A percentile compares a stretch with the other conserved stretches of the same genome.
Evolutionary conservation across 2,113 vertebrate species (phyloP).

Genomic region (pig (Sus scrofa)): DNA sequence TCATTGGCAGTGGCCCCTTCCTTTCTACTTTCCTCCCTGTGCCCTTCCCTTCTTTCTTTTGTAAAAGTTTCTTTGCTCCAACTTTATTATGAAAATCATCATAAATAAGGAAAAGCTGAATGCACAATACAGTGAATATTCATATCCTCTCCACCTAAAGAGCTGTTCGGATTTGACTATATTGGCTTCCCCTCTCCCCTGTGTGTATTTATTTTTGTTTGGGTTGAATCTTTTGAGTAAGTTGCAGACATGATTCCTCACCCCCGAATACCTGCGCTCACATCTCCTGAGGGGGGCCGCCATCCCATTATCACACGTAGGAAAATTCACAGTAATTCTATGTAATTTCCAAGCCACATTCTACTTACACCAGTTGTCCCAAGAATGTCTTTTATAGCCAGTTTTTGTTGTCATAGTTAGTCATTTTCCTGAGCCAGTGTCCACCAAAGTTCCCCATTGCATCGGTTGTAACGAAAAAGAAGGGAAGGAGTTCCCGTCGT

Average conservation of each 20-base stretch:
- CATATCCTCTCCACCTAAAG: neutral
- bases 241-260: neutral
- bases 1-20: neutral
- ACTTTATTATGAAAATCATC: conserved; percentile 6
- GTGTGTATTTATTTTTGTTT: conserved; percentile 32
- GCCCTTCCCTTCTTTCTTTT: neutral
- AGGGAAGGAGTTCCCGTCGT: neutral
- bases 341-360: neutral
- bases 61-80: neutral
- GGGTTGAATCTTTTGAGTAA: neutral
- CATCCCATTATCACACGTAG: neutral
- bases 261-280: neutral
- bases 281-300: neutral
- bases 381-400: neutral
- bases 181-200: neutral
- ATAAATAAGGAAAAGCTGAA: neutral
- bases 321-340: neutral
- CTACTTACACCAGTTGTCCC: neutral
- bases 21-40: neutral
- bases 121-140: neutral
- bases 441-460: neutral
- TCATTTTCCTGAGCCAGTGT: neutral
- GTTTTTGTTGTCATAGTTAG: neutral
- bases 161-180: neutral
- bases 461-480: neutral